Evolutionary conservation across 2,113 vertebrate genomes (phyloP).

Genomic region (Gymnorhina tibicen): DNA sequence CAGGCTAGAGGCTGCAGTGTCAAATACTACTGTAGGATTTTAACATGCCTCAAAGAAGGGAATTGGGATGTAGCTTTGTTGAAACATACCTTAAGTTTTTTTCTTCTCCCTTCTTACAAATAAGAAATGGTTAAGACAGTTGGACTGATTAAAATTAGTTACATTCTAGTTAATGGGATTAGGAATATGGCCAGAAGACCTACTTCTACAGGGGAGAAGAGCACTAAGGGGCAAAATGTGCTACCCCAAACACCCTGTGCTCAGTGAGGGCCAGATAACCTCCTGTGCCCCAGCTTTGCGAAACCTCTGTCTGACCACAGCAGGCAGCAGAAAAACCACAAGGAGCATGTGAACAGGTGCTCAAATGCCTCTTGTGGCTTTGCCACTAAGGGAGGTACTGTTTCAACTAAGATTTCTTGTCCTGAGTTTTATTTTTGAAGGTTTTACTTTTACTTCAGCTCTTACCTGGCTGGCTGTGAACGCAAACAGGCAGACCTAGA

Average conservation of each 20-base stretch:
- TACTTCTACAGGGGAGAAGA: neutral
- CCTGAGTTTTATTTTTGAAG: neutral
- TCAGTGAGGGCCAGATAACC: neutral
- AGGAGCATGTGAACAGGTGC: neutral
- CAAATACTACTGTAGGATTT: neutral
- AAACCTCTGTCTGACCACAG: neutral
- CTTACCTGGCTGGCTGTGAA: neutral
- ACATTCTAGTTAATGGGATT: neutral
- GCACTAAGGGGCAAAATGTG: neutral
- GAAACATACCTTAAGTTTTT: neutral
- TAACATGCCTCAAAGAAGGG: neutral
- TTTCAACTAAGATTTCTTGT: neutral
- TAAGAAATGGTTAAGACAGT: neutral
- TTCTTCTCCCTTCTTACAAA: neutral
- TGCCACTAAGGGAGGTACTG: neutral
- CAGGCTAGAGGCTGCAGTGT: rapidly evolving
- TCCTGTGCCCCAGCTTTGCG: neutral
- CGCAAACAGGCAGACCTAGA: neutral
- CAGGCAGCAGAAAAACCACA: neutral
- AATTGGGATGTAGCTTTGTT: neutral
- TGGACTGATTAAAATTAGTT: neutral
- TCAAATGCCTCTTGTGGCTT: neutral
- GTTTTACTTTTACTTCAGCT: neutral
- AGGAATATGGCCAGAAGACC: neutral
- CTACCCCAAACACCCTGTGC: neutral